Base-by-base conservation (phyloP, 1,140 invertebrate genomes). In the Tetranychus cinnabarinus region DNA sequence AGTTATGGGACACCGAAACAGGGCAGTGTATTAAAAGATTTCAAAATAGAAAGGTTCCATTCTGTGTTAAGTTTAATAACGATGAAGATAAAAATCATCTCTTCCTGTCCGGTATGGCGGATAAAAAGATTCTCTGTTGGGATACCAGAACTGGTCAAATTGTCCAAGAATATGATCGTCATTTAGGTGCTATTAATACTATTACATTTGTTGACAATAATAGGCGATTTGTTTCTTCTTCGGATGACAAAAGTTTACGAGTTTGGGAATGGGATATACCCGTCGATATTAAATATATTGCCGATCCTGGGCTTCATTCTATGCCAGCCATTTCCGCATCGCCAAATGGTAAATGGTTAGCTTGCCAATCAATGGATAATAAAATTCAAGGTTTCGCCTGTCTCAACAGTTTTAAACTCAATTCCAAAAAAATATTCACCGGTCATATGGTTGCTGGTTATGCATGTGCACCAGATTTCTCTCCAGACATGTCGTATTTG, bases 191-290 rank as follows among this genome's bases (percentile, higher is more conserved):
- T 31, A 92, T 99, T 0, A 99, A 98, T 73, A 87, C 90, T 0
- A 97, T 99, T 64, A 98, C 93, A 4, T 98, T 99, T 76, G 91
- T 99, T 15, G 96, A 99, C 75, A 90, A 97, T 68, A 97, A 97
- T 74, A 76, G 93, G 59, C 74, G 93, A 69, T 97, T 98, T 77
- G 92, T 97, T 0, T 91, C 90, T 13, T 97, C 95, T 0, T 97
- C 93, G 0, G 96, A 99, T 73, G 96, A 99, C 71, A 99, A 99
- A 42, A 95, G 89, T 73, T 76, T 99, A 63, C 76, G 96, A 58
- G 93, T 99, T 59, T 99, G 96, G 96, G 96, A 99, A 79, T 99
- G 95, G 93, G 92, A 98, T 72, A 96, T 98, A 71, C 96, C 95
- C 1, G 95, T 99, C 3, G 95, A 99, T 72, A 97, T 98, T 83